Conservation (phyloP, 2,113 vertebrate species). For the Oncorhynchus mykiss region DNA sequence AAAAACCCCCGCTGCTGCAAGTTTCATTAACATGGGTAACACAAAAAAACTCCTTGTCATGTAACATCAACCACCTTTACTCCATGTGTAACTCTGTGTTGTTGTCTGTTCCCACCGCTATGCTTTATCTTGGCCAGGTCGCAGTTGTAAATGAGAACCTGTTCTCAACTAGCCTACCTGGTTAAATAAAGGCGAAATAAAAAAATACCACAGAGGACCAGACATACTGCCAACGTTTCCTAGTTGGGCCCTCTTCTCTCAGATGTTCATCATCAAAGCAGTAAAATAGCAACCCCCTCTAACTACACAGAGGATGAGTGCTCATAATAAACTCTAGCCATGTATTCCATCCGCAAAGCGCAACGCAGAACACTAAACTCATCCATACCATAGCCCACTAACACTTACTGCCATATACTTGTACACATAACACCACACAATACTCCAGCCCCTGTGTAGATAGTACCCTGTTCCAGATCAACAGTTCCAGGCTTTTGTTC, state of each 20-base stretch:
- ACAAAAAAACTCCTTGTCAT: neutral
- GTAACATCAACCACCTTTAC: neutral
- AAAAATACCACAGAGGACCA: neutral
- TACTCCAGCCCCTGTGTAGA: too few relatives aligned
- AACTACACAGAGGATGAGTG: neutral
- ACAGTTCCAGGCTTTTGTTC: neutral
- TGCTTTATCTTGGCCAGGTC: too few relatives aligned
- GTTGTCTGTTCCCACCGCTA: too few relatives aligned
- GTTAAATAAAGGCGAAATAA: too few relatives aligned
- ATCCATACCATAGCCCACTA: neutral
- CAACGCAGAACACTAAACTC: neutral
- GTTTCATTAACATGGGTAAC: neutral
- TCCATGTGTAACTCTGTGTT: too few relatives aligned
- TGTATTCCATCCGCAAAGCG: neutral
- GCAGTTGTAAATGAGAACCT: too few relatives aligned
- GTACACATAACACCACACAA: too few relatives aligned
- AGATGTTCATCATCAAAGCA: neutral
- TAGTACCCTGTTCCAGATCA: neutral
- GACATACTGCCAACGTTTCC: neutral
- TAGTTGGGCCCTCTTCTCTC: neutral
- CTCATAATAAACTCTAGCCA: neutral
- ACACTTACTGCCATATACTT: neutral
- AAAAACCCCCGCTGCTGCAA: neutral
- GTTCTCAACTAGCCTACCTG: too few relatives aligned
- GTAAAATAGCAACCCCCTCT: neutral